Percentiles rank a stretch among this genome's conserved stretches.
These are phyloP conservation scores for Congeria kusceri DNA, from an alignment of 2,888 invertebrate species.

Conservation along the genomic window DNA sequence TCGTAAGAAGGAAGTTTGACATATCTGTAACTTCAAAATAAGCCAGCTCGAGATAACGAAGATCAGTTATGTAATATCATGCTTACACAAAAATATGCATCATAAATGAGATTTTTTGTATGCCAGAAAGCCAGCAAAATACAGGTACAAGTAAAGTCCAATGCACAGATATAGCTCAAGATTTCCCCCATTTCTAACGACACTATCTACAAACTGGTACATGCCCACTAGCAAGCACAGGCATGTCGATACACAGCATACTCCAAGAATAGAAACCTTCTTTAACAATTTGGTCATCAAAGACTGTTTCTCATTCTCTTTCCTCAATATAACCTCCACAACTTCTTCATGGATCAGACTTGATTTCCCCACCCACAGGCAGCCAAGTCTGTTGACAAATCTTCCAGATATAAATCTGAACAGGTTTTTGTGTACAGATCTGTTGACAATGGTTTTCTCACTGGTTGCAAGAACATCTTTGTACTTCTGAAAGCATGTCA, in stretches of 20 bases:
- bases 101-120: too few species aligned
- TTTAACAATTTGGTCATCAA: constrained; percentile 6
- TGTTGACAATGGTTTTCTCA: constrained; percentile 56
- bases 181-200: constrained; percentile 14
- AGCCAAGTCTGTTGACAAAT: constrained; percentile 40
- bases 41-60: too few species aligned
- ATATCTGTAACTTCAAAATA: too few species aligned
- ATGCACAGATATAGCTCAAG: constrained; percentile 48
- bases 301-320: constrained; percentile 15
- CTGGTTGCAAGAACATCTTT: constrained; percentile 50
- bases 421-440: constrained; percentile 51
- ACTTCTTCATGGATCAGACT: constrained; percentile 26
- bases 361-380: constrained; percentile 34
- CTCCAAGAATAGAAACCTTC: constrained; percentile 21
- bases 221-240: constrained; percentile 39
- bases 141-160: constrained; percentile 49
- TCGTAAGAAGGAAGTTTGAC: too few species aligned
- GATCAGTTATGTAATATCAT: too few species aligned
- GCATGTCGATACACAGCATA: constrained; percentile 19
- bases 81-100: too few species aligned
- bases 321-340: constrained; percentile 19
- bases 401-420: constrained; percentile 60
- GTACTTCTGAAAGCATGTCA: constrained; percentile 68
- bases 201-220: constrained; percentile 24
- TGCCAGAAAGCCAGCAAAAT: constrained; percentile 47